Evolutionary conservation across 2,797 vertebrate species (phyloP), one percentile per base, ranked within the genome.

Genomic region (Steatocranus sp.): DNA sequence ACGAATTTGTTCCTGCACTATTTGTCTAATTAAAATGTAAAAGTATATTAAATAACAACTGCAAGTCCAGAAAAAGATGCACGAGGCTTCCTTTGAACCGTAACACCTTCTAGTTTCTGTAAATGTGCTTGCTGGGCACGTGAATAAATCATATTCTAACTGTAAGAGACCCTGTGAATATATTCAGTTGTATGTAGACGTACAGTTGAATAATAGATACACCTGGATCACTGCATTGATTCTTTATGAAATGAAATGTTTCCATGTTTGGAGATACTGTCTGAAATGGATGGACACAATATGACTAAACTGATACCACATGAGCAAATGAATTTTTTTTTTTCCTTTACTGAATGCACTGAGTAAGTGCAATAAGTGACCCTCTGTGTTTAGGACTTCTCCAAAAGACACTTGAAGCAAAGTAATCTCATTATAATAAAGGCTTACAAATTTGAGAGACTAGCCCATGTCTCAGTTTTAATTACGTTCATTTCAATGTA

Each of bases 1-100:
- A 18, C 5, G 0, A 43, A 43, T 18, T 43, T 0, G 7, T 27
- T 70, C 9, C 23, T 70, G 17, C 54, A 32, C 30, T 34, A 8
- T 46, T 70, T 18, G 41, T 18, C 9, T 17, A 43, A 17, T 0
- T 43, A 25, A 17, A 43, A 43, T 17, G 9, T 17, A 70, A 43
- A 70, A 38, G 0, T 41, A 20, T 23, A 66, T 38, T 66, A 66
- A 41, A 0, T 23, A 66, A 66, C 12, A 25, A 11, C 23, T 43
- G 8, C 14, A 70, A 11, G 23, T 70, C 8, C 8, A 70, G 14
- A 70, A 46, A 70, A 43, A 41, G 34, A 66, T 1, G n/a, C n/a
- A 41, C 7, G 9, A 17, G 23, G 36, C 14, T 70, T 70, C 63
- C 27, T 70, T 46, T 27, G 20, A 25, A 70, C 14, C 8, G 2